Evolutionary conservation across 2,888 invertebrate species (phyloP).

Genomic region (Apamea epomidion): DNA sequence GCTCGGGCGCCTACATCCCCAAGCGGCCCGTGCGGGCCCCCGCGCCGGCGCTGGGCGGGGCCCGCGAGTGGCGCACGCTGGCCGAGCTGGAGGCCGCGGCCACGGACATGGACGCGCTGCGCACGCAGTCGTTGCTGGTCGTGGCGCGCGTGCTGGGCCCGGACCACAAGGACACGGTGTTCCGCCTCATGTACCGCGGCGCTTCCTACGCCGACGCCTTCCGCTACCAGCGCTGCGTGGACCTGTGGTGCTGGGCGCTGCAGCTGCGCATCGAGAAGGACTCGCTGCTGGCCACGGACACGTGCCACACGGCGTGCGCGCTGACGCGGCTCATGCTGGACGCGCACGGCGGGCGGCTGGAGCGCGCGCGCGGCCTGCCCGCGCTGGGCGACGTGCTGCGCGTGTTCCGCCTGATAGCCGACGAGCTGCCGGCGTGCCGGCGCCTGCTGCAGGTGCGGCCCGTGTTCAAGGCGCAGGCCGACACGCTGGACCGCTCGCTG

Average conservation of each 20-base stretch:
- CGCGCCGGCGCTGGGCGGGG: constrained; percentile 83
- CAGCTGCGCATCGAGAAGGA: constrained; percentile 95
- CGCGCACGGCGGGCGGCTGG: constrained; percentile 91
- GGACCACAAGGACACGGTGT: constrained; percentile 96
- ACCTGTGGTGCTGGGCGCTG: constrained; percentile 96
- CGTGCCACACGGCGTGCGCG: constrained; percentile 96
- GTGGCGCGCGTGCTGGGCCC: constrained; percentile 96
- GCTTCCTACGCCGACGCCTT: constrained; percentile 93
- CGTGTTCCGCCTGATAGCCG: constrained; percentile 91
- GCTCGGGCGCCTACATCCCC: constrained; percentile 64
- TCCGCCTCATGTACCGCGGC: constrained; percentile 93
- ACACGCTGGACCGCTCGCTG: constrained; percentile 95
- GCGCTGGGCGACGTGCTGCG: constrained; percentile 93
- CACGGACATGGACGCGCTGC: constrained; percentile 95
- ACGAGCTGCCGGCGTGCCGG: constrained; percentile 89
- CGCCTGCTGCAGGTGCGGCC: constrained; percentile 92
- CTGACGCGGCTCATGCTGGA: constrained; percentile 96
- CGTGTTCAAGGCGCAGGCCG: constrained; percentile 94
- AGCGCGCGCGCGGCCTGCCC: constrained; percentile 85
- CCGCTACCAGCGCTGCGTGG: constrained; percentile 95
- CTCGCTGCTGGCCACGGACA: constrained; percentile 93
- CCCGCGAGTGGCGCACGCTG: constrained; percentile 93
- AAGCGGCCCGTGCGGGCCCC: constrained; percentile 90
- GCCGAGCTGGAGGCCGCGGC: constrained; percentile 94
- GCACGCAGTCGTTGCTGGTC: constrained; percentile 96